Percentiles rank a stretch among this genome's conserved stretches.
Evolutionary conservation across 2,888 invertebrate species (phyloP).

Genomic region (Halictus ligatus): DNA sequence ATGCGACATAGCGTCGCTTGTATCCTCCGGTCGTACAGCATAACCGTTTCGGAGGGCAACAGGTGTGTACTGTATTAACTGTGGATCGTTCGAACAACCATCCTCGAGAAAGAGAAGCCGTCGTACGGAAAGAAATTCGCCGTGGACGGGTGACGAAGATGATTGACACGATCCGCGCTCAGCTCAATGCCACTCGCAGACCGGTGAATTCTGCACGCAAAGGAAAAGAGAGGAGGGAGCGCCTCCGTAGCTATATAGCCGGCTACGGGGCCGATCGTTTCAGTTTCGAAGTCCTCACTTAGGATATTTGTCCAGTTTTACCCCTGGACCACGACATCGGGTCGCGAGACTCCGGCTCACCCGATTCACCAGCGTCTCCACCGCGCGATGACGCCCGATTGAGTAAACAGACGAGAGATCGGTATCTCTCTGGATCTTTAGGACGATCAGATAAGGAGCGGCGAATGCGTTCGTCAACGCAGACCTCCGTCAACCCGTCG

Average conservation of each 20-base stretch:
- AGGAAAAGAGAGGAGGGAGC: conserved; percentile 67
- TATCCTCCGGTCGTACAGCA: not conserved
- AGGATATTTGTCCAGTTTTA: conserved; percentile 73
- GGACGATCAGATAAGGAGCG: not conserved
- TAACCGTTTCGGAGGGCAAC: not conserved
- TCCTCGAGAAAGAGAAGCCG: not conserved
- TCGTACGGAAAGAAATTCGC: conserved; percentile 17
- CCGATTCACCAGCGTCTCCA: not conserved
- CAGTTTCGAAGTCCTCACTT: conserved; percentile 79
- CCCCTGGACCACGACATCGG: conserved; percentile 23
- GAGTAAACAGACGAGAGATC: not conserved
- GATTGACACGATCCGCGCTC: conserved; percentile 64
- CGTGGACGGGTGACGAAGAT: conserved; percentile 41
- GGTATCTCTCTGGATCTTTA: not conserved
- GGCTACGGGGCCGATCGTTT: conserved; percentile 76
- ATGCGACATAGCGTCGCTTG: not conserved
- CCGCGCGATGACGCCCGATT: conserved; percentile 15
- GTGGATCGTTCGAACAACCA: not conserved
- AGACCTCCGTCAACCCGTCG: not conserved
- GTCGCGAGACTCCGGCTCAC: not conserved
- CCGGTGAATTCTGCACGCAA: conserved; percentile 76
- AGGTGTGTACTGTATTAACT: not conserved
- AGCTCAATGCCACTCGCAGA: conserved; percentile 70
- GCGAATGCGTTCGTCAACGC: not conserved
- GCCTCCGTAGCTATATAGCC: conserved; percentile 81